Evolutionary conservation across 2,888 invertebrate genomes (phyloP).

Genomic region (Plagodis dolabraria): DNA sequence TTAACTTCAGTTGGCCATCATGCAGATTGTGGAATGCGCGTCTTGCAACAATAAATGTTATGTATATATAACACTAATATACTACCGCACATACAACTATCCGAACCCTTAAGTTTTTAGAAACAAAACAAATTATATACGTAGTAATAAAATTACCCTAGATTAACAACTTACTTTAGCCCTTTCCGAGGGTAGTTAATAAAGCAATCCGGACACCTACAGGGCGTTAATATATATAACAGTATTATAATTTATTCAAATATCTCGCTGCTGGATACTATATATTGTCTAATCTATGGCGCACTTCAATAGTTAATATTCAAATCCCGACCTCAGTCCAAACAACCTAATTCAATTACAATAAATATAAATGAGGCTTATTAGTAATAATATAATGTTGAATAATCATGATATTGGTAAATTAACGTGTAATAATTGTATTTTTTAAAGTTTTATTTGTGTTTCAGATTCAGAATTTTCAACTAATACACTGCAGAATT

Average conservation of each 20-base stretch:
- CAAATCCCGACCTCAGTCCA: slow-evolving; percentile 11
- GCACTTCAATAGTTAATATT: slow-evolving; percentile 12
- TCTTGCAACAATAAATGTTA: too few relatives aligned
- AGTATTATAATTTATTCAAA: slow-evolving; percentile 21
- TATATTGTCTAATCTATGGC: slow-evolving; percentile 10
- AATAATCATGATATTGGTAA: too few relatives aligned
- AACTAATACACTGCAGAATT: too few relatives aligned
- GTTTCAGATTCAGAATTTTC: too few relatives aligned
- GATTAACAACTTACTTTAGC: slow-evolving; percentile 20
- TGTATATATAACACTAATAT: not conserved
- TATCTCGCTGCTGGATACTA: slow-evolving; percentile 3
- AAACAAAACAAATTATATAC: slow-evolving; percentile 8
- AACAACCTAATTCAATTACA: slow-evolving; percentile 19
- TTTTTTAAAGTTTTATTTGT: too few relatives aligned
- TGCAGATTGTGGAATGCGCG: too few relatives aligned
- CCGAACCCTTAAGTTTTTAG: not conserved
- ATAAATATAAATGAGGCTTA: slow-evolving; percentile 13
- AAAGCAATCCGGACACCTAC: slow-evolving; percentile 13
- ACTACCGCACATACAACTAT: not conserved
- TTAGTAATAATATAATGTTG: too few relatives aligned
- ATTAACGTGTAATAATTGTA: too few relatives aligned
- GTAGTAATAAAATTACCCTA: slow-evolving; percentile 23
- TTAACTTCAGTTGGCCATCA: too few relatives aligned
- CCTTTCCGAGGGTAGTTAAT: slow-evolving; percentile 15
- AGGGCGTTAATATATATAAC: too few relatives aligned